A percentile compares a stretch with the other conserved stretches of the same genome.
These are phyloP conservation scores for Akabosia matsudoensis DNA, from an alignment of 1,140 invertebrate genomes.

Conservation along the genomic window DNA sequence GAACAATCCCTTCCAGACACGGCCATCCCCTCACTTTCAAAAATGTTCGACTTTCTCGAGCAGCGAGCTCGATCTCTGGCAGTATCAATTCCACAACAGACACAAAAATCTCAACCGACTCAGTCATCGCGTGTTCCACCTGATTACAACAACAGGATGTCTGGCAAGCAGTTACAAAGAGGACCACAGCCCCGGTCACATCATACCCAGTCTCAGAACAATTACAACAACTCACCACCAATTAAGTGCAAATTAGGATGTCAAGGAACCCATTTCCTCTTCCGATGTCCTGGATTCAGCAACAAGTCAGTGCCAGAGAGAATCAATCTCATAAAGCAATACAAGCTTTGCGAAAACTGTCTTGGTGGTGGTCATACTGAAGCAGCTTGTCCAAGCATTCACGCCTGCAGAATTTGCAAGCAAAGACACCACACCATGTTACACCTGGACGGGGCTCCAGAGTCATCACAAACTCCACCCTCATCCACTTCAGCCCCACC, in stretches of 20 bases:
- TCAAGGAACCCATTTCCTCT: not conserved
- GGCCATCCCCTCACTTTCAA: not conserved
- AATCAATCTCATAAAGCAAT: too few relatives aligned
- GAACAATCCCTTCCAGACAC: too few relatives aligned
- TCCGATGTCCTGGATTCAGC: not conserved
- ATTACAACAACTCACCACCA: not conserved
- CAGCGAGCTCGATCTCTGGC: slow-evolving; percentile 15
- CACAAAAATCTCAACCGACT: not conserved
- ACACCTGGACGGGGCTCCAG: not conserved
- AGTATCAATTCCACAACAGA: not conserved
- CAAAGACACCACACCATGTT: not conserved
- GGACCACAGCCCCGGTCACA: not conserved
- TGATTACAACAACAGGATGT: too few relatives aligned
- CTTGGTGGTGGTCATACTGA: not conserved
- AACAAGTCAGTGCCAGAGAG: not conserved
- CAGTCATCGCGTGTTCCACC: too few relatives aligned
- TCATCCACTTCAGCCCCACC: not conserved
- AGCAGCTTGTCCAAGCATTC: not conserved
- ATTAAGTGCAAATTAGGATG: not conserved
- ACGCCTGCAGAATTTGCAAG: not conserved
- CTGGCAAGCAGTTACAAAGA: too few relatives aligned
- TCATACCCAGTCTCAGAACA: too few relatives aligned
- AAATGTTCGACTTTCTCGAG: slow-evolving; percentile 6
- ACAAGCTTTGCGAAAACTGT: not conserved
- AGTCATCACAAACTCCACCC: not conserved